Evolutionary conservation across 2,888 invertebrate genomes (phyloP).

Genomic region (Caenorhabditis sinica): DNA sequence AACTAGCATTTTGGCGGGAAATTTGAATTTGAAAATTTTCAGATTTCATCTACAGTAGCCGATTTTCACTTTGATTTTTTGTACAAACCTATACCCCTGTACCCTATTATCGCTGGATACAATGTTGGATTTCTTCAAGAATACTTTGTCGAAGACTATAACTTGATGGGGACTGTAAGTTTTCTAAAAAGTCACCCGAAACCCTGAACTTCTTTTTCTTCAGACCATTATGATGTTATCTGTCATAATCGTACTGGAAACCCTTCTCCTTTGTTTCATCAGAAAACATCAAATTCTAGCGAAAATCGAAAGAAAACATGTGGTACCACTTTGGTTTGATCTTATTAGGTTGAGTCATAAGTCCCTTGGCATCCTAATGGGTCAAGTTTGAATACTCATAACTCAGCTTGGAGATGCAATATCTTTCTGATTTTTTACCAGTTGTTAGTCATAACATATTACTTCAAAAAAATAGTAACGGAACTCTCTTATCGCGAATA

Average conservation of each 20-base stretch:
- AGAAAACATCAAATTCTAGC: background rate
- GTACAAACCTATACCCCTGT: constrained; percentile 1
- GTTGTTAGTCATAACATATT: no score
- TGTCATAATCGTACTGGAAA: background rate
- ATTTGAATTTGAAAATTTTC: no score
- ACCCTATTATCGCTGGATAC: constrained; percentile 3
- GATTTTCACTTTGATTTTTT: constrained; percentile 9
- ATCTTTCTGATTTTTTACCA: no score
- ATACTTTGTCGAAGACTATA: background rate
- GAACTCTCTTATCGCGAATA: no score
- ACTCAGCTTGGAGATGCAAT: no score
- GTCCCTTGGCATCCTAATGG: no score
- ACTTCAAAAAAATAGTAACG: no score
- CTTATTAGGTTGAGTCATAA: no score
- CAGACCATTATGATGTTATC: background rate
- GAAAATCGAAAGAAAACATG: background rate
- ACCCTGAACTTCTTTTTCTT: background rate
- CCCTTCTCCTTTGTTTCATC: background rate
- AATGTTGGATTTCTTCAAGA: background rate
- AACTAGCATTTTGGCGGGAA: background rate
- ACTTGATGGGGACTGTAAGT: background rate
- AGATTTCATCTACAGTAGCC: background rate
- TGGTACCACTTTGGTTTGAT: background rate
- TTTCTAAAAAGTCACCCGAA: no score
- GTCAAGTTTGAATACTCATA: no score